A percentile compares a stretch with the other conserved stretches of the same genome.
Evolutionary conservation across 64 coral and sea anemone genomes (phyloP).

Genomic region (Dendronephthya gigantea): DNA sequence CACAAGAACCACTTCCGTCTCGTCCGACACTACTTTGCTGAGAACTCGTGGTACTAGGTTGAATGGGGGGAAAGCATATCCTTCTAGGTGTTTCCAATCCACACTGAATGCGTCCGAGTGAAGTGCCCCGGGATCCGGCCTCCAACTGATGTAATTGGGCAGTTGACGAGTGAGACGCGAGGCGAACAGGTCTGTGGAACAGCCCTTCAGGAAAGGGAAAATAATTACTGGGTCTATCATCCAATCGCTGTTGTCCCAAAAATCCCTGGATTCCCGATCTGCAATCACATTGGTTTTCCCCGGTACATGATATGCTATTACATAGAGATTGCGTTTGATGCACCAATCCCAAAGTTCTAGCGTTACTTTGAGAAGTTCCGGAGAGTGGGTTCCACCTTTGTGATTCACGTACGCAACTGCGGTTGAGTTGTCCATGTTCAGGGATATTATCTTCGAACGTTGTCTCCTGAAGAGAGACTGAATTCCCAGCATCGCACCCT

Average conservation of each 20-base stretch:
- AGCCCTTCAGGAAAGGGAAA: neutral
- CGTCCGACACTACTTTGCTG: neutral
- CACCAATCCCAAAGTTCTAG: slow-evolving; percentile 30
- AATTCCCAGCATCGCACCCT: neutral
- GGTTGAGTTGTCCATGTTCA: slow-evolving; percentile 4
- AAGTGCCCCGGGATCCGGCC: slow-evolving; percentile 23
- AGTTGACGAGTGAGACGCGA: slow-evolving; percentile 36
- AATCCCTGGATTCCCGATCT: slow-evolving; percentile 37
- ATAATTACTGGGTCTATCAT: slow-evolving; percentile 32
- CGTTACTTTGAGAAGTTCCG: neutral
- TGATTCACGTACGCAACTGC: slow-evolving; percentile 4
- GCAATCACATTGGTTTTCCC: slow-evolving; percentile 21
- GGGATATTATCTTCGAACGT: neutral
- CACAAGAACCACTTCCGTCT: slow-evolving; percentile 18
- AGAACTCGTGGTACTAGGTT: neutral
- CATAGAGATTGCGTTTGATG: neutral
- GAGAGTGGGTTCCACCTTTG: neutral
- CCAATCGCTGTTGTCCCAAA: slow-evolving; percentile 39
- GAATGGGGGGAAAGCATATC: slow-evolving; percentile 43
- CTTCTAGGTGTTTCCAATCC: slow-evolving; percentile 1
- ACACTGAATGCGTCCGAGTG: slow-evolving; percentile 33
- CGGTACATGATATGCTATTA: slow-evolving; percentile 37
- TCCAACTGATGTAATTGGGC: slow-evolving; percentile 35
- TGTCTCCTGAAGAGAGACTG: neutral
- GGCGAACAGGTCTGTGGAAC: slow-evolving; percentile 31